Conservation (phyloP, 2,797 vertebrate genomes). For the Clarias platycephalus region DNA sequence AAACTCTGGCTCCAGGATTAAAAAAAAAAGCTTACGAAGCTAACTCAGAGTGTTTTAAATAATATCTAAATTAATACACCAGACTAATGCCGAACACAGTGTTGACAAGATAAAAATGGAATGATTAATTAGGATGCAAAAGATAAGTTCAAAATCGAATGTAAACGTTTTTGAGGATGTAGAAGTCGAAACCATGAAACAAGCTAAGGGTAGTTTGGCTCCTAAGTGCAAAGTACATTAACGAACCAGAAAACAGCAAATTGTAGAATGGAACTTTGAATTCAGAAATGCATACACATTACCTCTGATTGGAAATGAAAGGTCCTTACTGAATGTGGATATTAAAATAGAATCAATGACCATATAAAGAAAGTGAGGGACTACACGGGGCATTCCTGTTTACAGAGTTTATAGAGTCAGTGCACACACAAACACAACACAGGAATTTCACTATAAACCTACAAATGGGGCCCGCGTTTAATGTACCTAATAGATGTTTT, state of each 20-base stretch:
- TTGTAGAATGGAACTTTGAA: background rate
- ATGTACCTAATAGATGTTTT: background rate
- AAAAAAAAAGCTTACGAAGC: background rate
- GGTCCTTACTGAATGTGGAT: background rate
- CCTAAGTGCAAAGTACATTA: background rate
- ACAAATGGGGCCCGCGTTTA: background rate
- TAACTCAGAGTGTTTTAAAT: background rate
- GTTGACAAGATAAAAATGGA: background rate
- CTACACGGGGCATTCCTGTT: background rate
- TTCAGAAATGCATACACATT: background rate
- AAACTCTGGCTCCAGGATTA: background rate
- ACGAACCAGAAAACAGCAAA: background rate
- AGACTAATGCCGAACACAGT: background rate
- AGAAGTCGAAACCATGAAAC: background rate
- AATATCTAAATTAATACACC: background rate
- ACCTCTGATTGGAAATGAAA: background rate
- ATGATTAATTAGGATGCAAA: background rate
- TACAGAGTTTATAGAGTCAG: background rate
- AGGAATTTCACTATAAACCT: background rate
- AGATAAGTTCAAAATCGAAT: background rate
- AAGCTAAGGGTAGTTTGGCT: background rate
- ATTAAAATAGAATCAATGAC: background rate
- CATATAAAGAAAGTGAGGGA: background rate
- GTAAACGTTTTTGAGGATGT: background rate
- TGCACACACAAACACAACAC: background rate